Percentiles rank a stretch among this genome's conserved stretches.
These are phyloP conservation scores for Caenorhabditis remanei DNA, from an alignment of 1,140 invertebrate species.

Conservation along the genomic window DNA sequence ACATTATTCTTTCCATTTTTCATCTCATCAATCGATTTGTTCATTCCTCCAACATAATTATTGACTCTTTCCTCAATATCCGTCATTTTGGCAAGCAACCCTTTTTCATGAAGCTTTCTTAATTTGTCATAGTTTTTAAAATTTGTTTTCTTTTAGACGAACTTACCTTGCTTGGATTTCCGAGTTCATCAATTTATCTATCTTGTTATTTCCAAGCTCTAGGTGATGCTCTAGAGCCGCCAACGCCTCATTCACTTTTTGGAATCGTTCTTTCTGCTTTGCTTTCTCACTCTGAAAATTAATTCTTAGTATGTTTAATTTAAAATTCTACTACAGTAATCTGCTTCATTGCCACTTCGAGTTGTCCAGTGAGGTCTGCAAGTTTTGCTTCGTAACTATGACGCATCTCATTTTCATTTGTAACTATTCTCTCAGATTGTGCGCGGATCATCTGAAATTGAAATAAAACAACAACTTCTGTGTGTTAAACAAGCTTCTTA, in stretches of 20 bases:
- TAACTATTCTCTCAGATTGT: conserved; percentile 32
- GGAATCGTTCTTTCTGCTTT: conserved; percentile 75
- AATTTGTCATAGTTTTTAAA: not conserved
- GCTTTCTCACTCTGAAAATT: conserved; percentile 69
- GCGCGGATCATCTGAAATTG: conserved; percentile 69
- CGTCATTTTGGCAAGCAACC: conserved; percentile 70
- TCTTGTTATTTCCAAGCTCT: conserved; percentile 74
- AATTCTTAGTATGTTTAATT: conserved; percentile 57
- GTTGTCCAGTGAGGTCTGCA: conserved; percentile 27
- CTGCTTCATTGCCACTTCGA: not conserved
- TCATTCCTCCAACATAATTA: conserved; percentile 70
- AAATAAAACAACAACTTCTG: not conserved
- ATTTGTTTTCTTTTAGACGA: not conserved
- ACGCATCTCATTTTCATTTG: conserved; percentile 50
- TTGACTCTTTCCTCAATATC: conserved; percentile 71
- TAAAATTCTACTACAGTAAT: not conserved
- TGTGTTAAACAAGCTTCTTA: conserved; percentile 27
- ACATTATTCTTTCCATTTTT: conserved; percentile 73
- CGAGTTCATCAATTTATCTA: conserved; percentile 73
- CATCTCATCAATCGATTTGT: conserved; percentile 73
- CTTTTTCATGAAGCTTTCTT: conserved; percentile 76
- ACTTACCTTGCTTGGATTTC: conserved; percentile 76
- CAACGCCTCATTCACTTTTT: conserved; percentile 74
- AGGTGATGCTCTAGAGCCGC: conserved; percentile 73
- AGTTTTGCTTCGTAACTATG: conserved; percentile 30